Base-by-base conservation (phyloP, 2,888 invertebrate species). In the Papilio demoleus region DNA sequence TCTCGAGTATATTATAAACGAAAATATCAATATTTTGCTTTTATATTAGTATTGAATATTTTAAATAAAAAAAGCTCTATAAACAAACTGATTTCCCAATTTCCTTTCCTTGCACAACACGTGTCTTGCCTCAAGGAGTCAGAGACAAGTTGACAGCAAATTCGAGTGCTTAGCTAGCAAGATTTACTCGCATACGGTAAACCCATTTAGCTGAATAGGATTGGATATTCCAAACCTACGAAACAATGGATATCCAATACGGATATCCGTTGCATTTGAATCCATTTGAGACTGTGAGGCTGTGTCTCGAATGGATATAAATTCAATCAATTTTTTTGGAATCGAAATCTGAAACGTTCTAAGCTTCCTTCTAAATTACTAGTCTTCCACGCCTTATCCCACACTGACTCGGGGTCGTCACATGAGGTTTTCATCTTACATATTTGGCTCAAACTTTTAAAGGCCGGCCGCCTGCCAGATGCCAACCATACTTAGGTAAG, bases 141-240 rank as follows among this genome's bases (percentile, higher is more conserved):
- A 47, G 27, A 59, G 64, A 65, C 68, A 68, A 65, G 68, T 59
- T 68, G 68, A 65, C 68, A 65, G 68, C 59, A 50, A 47, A 59
- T 50, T 60, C 60, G 24, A 60, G 45, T 63, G 47, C 68, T 50
- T 38, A 58, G 64, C 68, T 68, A 68, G 60, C 68, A 50, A 65
- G 64, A 65, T 68, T 63, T 67, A 56, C 36, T 47, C 58, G 59
- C 40, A 64, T 31, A 45, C 36, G 22, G 56, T 45, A 17, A 42
- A 59, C 17, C 56, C 62, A 63, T 63, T 68, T 68, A 63, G 45
- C 45, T 63, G 58, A 45, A 45, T 67, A 27, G 68, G 27, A 68
- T 68, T 63, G 50, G 40, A 61, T 50, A 19, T 58, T 14, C 27
- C 27, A 56, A 11, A n/a, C 45, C 24, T 50, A 61, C 61, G 27